Base-by-base conservation (phyloP, 2,888 invertebrate genomes). In the Brenthis ino region DNA sequence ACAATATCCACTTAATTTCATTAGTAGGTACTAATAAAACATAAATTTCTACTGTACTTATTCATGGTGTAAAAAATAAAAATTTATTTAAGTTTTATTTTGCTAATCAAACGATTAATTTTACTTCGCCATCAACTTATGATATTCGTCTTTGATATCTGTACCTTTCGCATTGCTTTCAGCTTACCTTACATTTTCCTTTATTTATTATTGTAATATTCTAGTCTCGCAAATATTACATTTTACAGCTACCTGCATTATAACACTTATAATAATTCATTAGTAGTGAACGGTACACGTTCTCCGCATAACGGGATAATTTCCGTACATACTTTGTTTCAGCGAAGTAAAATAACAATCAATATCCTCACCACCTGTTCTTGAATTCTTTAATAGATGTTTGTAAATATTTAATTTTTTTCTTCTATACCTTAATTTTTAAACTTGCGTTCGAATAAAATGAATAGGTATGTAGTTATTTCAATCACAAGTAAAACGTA, bases 261-360 rank as follows among this genome's bases (percentile, higher is more conserved):
- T 37, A 54, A 54, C 11, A 16, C 24, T 51, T 24, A 61, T 61
- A 65, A 69, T 56, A 65, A 56, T 61, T 69, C 58, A 65, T 65
- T 69, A 65, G 16, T 43, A 51, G 37, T 54, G 61, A 69, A 65
- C 69, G 69, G 69, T 65, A 61, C 57, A 64, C 6, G 60, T 24
- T 60, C 50, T 48, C 58, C 24, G 51, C 64, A 68, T 65, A 65
- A 60, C 69, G 69, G 69, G 24, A 24, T 50, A 57, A 65, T 65
- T 50, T 65, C 61, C 65, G 60, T 51, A 58, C 54, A 16, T 54
- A 53, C 56, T 57, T 55, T 16, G 56, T 60, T 51, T 60, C 65
- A 61, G 69, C 56, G 43, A 57, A 24, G 67, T 51, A 63, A 65
- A 55, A 20, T 68, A 68, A 65, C 61, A 65, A 69, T 57, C 63